phyloP scores from a whole-genome alignment of 2,113 vertebrate species.

The Cacatua alba region DNA sequence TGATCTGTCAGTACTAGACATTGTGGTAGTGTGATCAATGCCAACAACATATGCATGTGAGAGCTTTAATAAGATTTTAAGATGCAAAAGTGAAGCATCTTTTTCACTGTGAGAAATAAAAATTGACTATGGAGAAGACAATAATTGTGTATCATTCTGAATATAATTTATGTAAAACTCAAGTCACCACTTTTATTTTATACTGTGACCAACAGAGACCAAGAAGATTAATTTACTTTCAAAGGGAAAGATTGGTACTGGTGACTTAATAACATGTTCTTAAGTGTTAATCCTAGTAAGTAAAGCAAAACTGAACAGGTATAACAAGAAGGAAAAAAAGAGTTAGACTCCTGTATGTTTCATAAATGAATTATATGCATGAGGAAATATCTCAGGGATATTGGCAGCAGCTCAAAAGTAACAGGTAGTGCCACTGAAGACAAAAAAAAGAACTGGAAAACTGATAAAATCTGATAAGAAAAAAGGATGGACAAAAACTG shows the following conservation, averaged over 20 bases:
- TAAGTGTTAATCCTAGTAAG: background rate
- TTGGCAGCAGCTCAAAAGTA: background rate
- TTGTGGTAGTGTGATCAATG: conserved; percentile 30
- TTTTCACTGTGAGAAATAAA: background rate
- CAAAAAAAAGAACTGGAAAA: background rate
- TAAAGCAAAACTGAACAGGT: background rate
- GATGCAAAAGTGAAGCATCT: background rate
- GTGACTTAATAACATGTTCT: background rate
- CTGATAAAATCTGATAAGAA: background rate
- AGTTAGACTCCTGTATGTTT: background rate
- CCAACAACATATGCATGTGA: background rate
- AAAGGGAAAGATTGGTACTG: background rate
- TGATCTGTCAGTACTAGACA: conserved; percentile 35
- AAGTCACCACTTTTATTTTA: background rate
- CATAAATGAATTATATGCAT: background rate
- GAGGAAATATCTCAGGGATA: background rate
- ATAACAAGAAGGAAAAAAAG: background rate
- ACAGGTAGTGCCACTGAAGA: background rate
- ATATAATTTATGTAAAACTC: background rate
- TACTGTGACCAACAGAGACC: background rate
- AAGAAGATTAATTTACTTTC: background rate
- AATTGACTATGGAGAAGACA: background rate
- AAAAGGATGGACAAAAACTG: background rate
- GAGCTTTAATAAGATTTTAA: conserved; percentile 11
- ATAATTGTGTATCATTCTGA: background rate